Evolutionary conservation across 2,888 invertebrate species (phyloP), one percentile per base, ranked within the genome.

Genomic region (Acrobasis repandana): DNA sequence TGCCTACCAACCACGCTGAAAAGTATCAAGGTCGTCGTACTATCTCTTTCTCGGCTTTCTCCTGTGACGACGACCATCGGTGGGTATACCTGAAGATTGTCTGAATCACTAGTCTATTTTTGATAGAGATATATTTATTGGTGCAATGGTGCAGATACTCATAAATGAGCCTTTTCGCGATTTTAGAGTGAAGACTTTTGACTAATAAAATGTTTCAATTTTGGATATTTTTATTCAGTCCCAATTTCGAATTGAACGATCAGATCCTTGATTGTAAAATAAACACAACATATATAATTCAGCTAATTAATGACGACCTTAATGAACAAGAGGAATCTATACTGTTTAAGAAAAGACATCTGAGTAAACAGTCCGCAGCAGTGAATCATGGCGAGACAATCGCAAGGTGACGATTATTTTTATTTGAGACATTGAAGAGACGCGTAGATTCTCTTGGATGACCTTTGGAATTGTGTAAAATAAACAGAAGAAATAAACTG

Each of bases 401-500:
- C 54, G 54, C 54, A 54, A 54, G 54, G 54, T 54, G 54, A 54
- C 14, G 54, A 54, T 54, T 54, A 54, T 54, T 54, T 54, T 54
- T 38, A 54, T 54, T 54, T 54, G 38, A 54, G 54, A 54, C 54
- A 54, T 54, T 54, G 54, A 54, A 54, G 16, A 11, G 6, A 5
- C 11, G 54, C 38, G 54, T 54, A 54, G 14, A 54, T 54, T 54
- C 11, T 18, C 14, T 43, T 16, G 54, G 51, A 43, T 38, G 38
- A 54, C 54, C 54, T 54, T 43, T 18, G 38, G n/a, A 18, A n/a
- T 50, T 16, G 38, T 34, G 36, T 54, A 18, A 54, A 10, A 38
- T 20, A 54, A 54, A 54, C 38, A 54, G 15, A n/a, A 34, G 34
- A 20, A 20, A 54, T 36, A 54, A 14, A 14, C 6, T 43, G 38